Conservation (phyloP, 2,113 vertebrate species). For the Ursus arctos region DNA sequence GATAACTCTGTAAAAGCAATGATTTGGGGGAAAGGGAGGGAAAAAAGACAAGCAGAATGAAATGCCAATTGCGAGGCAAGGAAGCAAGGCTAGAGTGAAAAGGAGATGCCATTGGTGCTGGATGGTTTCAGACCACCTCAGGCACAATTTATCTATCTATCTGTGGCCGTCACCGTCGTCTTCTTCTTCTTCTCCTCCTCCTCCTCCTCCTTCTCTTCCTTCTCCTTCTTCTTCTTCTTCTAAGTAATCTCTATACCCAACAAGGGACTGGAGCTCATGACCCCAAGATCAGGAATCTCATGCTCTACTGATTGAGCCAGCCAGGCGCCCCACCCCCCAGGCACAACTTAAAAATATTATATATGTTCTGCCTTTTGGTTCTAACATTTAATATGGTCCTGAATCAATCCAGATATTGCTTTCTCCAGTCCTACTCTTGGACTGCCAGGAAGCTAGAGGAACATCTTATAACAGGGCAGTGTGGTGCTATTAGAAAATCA, state of each 20-base stretch:
- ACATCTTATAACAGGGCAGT: neutral
- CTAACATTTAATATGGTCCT: neutral
- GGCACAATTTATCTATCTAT: neutral
- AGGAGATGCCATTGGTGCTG: neutral
- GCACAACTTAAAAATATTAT: neutral
- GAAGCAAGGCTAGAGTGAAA: neutral
- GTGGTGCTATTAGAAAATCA: neutral
- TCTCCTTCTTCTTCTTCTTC: no score
- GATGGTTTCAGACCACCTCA: neutral
- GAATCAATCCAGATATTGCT: neutral
- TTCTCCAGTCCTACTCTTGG: neutral
- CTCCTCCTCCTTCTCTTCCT: no score
- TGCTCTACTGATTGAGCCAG: neutral
- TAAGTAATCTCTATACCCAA: neutral
- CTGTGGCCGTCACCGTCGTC: no score
- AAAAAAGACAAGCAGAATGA: neutral
- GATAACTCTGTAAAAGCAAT: conserved; percentile 14
- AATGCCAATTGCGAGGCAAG: neutral
- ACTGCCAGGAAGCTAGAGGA: neutral
- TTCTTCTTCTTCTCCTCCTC: no score
- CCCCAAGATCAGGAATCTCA: neutral
- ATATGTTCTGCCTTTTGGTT: neutral
- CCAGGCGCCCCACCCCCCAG: neutral
- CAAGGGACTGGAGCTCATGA: neutral
- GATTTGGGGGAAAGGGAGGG: neutral